Base-by-base conservation (phyloP, 1,140 invertebrate species). In the Drosophila sp. region DNA sequence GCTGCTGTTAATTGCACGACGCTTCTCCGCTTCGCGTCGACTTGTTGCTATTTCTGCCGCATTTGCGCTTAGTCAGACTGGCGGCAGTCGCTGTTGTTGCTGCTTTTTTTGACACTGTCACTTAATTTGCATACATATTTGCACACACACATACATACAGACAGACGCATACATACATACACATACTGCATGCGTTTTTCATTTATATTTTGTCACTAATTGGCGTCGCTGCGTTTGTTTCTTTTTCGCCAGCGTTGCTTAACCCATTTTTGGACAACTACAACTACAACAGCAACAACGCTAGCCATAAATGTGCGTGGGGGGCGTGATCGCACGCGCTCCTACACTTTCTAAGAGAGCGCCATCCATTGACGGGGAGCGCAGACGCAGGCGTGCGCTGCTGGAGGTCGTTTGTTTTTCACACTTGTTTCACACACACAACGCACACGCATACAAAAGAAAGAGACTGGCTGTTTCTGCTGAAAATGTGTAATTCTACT, bases 371-470 rank as follows among this genome's bases (percentile, higher is more conserved):
- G 54, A 72, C 61, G 51, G 45, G 34, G 50, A 65, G 14, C 18
- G 53, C 53, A 53, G 63, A 74, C 78, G 53, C 48, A 74, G 70
- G 45, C 72, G 63, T 63, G 66, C 79, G 72, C 71, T 43, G 78
- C 82, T 86, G 82, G 82, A 89, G 83, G 82, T 89, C 82, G 78
- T 70, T 75, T 82, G 76, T 76, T 89, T 78, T 87, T 89, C 79
- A 82, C 83, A 89, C 83, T 89, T 89, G 83, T 72, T 76, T 54
- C 64, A 83, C 61, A 73, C 70, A 72, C 41, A 48, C 27, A 62
- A 61, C 16, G 11, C 34, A 45, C 16, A 53, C 8, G 32, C 46
- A 32, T 21, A 29, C 21, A 14, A 50, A 36, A 36, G 48, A 64
- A 48, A 66, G 53, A 66, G 54, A 58, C 34, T 67, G 54, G 14